These are phyloP conservation scores for Limnephilus lunatus DNA, from an alignment of 2,888 invertebrate species.

Conservation along the genomic window DNA sequence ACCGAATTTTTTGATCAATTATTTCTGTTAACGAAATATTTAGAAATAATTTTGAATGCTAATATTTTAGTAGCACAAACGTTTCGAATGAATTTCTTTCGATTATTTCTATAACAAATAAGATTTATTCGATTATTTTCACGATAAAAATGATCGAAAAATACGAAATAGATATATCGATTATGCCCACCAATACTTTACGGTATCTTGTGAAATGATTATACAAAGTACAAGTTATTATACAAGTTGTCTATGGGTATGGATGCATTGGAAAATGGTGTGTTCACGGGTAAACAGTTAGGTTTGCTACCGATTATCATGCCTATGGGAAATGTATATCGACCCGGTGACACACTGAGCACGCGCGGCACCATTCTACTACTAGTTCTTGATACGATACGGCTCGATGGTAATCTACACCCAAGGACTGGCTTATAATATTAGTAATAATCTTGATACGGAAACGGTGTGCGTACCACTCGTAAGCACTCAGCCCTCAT, in stretches of 20 bases:
- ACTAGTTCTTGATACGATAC: neutral
- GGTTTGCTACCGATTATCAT: slow-evolving; percentile 30
- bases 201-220: slow-evolving; percentile 35
- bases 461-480: too few relatives aligned
- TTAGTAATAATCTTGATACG: neutral
- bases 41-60: too few relatives aligned
- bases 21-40: too few relatives aligned
- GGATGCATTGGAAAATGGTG: neutral
- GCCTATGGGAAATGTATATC: slow-evolving; percentile 26
- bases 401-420: neutral
- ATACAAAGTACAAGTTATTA: neutral
- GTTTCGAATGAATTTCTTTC: too few relatives aligned
- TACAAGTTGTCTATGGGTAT: neutral
- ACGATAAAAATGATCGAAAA: too few relatives aligned
- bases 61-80: too few relatives aligned
- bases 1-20: too few relatives aligned
- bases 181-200: neutral
- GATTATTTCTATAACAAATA: too few relatives aligned
- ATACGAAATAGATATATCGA: too few relatives aligned
- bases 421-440: neutral
- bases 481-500: neutral
- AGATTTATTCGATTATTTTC: too few relatives aligned
- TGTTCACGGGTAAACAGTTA: slow-evolving; percentile 32
- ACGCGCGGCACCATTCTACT: neutral
- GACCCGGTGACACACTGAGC: slow-evolving; percentile 39